These are phyloP conservation scores for Pyxicephalus adspersus DNA, from an alignment of 2,113 vertebrate species.

Conservation along the genomic window DNA sequence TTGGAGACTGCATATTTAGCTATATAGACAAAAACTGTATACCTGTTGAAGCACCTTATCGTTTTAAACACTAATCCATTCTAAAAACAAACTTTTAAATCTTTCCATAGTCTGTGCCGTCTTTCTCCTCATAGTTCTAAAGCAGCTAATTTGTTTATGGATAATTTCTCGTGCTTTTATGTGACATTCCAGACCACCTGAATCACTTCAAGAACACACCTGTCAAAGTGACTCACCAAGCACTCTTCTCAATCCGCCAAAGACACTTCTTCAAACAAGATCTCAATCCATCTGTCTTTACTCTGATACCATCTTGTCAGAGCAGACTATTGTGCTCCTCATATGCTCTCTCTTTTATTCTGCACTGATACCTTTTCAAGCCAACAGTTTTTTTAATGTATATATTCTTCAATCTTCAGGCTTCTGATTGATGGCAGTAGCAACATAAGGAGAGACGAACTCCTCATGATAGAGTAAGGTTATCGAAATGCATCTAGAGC, in stretches of 20 bases:
- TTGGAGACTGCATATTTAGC: conserved; percentile 29
- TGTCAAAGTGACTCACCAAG: background rate
- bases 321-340: background rate
- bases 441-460: background rate
- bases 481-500: conserved; percentile 7
- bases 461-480: background rate
- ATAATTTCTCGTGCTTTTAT: conserved; percentile 48
- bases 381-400: background rate
- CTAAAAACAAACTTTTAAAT: conserved; percentile 57
- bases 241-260: accelerated
- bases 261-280: conserved; percentile 39
- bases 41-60: conserved; percentile 58
- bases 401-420: background rate
- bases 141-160: conserved; percentile 51
- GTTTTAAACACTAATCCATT: conserved; percentile 57
- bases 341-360: background rate
- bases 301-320: background rate
- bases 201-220: conserved; percentile 55
- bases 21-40: conserved; percentile 38
- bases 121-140: conserved; percentile 9
- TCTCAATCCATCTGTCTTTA: conserved; percentile 24
- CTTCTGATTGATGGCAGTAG: background rate
- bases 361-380: accelerated
- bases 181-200: conserved; percentile 57
- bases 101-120: background rate